These are phyloP conservation scores for Crax fasciolata DNA, from an alignment of 2,797 vertebrate species.

Conservation along the genomic window DNA sequence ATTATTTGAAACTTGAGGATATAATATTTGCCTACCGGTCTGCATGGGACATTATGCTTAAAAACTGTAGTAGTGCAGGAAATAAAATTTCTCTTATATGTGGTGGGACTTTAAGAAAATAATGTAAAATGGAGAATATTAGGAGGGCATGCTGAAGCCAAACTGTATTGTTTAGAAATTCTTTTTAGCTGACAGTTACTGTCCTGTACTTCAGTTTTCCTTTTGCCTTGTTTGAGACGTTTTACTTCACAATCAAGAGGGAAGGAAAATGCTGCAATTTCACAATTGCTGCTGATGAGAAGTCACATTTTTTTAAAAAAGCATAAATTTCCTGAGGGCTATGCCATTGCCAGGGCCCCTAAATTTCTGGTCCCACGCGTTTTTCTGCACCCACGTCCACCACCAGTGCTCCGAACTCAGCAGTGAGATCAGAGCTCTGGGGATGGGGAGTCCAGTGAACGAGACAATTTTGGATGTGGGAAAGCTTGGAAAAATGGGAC, in stretches of 20 bases:
- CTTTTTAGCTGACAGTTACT: background rate
- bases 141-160: background rate
- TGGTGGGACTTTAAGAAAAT: slow-evolving; percentile 5
- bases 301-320: background rate
- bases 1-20: slow-evolving; percentile 67
- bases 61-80: slow-evolving; percentile 10
- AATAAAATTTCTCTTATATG: slow-evolving; percentile 37
- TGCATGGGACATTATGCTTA: background rate
- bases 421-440: accelerated
- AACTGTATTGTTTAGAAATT: background rate
- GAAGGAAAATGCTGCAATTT: slow-evolving; percentile 26
- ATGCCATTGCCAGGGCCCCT: background rate
- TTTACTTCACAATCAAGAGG: background rate
- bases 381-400: background rate
- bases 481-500: background rate
- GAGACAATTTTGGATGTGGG: background rate
- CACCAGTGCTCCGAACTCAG: background rate
- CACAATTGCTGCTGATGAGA: background rate
- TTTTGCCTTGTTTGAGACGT: background rate
- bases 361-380: background rate
- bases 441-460: background rate
- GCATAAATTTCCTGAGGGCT: background rate
- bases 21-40: slow-evolving; percentile 39
- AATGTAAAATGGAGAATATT: background rate
- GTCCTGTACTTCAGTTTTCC: background rate